A percentile compares a stretch with the other conserved stretches of the same genome.
phyloP scores from a whole-genome alignment of 2,113 vertebrate species.

The Strix uralensis region DNA sequence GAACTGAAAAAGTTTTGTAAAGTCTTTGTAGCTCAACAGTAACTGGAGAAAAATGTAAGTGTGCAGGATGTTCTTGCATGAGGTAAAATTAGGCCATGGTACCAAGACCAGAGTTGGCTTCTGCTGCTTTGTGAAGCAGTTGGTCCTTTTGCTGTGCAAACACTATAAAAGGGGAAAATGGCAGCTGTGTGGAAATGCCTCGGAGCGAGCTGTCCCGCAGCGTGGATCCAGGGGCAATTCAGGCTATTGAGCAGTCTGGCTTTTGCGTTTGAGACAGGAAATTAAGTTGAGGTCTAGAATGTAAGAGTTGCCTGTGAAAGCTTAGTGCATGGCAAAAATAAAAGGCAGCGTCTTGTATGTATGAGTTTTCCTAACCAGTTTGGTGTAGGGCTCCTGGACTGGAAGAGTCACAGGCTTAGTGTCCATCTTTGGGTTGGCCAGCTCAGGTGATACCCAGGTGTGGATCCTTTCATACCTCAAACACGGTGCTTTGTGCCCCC shows the following conservation, averaged over 20 bases:
- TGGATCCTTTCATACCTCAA: background rate
- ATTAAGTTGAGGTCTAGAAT: background rate
- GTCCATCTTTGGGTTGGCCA: background rate
- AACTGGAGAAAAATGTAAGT: background rate
- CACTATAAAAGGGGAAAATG: background rate
- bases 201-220: background rate
- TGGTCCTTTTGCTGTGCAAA: background rate
- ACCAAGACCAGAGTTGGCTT: background rate
- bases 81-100: rapidly evolving
- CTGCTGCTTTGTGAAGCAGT: background rate
- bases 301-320: background rate
- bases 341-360: rapidly evolving
- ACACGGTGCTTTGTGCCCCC: background rate
- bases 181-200: background rate
- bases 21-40: background rate
- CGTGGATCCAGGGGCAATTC: background rate
- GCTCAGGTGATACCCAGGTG: background rate
- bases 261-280: background rate
- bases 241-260: background rate
- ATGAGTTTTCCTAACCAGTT: background rate
- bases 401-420: background rate
- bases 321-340: rapidly evolving
- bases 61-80: background rate
- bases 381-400: background rate
- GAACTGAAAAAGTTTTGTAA: background rate